phyloP scores from a whole-genome alignment of 2,797 vertebrate genomes.

The Threskiornis aethiopicus region DNA sequence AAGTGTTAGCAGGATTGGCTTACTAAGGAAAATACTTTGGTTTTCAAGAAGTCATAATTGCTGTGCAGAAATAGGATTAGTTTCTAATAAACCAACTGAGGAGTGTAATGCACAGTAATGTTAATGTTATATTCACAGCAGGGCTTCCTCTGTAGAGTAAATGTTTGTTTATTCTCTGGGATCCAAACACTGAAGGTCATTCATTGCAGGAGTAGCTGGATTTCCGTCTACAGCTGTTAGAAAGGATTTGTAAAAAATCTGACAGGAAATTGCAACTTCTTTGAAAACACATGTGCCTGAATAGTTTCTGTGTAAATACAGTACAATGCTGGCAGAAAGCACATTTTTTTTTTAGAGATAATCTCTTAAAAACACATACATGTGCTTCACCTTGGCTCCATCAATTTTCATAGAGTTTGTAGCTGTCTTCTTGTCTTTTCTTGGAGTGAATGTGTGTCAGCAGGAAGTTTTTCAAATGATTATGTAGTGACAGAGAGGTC shows the following conservation, averaged over 20 bases:
- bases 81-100: constrained; percentile 59
- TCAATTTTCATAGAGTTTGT: neutral
- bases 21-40: neutral
- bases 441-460: neutral
- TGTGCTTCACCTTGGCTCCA: neutral
- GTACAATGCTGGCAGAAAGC: constrained; percentile 31
- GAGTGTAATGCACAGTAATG: constrained; percentile 34
- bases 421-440: neutral
- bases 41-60: constrained; percentile 55
- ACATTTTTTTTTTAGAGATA: constrained; percentile 6
- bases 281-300: constrained; percentile 67
- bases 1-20: neutral
- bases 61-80: constrained; percentile 37
- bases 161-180: constrained; percentile 69
- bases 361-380: constrained; percentile 1
- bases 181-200: constrained; percentile 69
- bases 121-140: constrained; percentile 48
- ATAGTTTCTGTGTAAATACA: constrained; percentile 60
- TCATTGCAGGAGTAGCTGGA: constrained; percentile 51
- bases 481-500: neutral
- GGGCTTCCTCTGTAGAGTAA: constrained; percentile 57
- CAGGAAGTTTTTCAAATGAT: neutral
- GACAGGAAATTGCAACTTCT: constrained; percentile 70
- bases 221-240: constrained; percentile 54
- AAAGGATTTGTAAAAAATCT: constrained; percentile 64